Percentiles rank a stretch among this genome's conserved stretches.
phyloP scores from a whole-genome alignment of 2,888 invertebrate species.

The Phytoseiulus persimilis region DNA sequence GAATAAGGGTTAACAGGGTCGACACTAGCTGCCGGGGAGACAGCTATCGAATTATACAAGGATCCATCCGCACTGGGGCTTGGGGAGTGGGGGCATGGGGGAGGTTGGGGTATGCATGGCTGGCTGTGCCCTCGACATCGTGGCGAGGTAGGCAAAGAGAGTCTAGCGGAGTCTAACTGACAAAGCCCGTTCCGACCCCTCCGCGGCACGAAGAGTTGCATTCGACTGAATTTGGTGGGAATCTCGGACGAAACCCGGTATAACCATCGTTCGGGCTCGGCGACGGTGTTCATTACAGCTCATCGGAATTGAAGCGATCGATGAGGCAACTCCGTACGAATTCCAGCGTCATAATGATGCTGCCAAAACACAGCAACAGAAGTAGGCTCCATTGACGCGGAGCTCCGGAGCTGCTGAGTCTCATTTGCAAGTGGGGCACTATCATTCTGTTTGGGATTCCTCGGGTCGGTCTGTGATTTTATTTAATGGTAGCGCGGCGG shows the following conservation, averaged over 20 bases:
- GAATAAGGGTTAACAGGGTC: slow-evolving; percentile 37
- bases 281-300: not conserved
- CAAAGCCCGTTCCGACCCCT: not conserved
- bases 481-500: slow-evolving; percentile 5
- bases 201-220: not conserved
- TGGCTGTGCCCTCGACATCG: not conserved
- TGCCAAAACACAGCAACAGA: not conserved
- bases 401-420: not conserved
- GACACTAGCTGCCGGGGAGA: slow-evolving; percentile 9
- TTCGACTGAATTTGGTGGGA: not conserved
- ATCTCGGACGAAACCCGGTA: not conserved
- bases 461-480: not conserved
- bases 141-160: not conserved
- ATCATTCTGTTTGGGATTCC: slow-evolving; percentile 5
- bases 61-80: not conserved
- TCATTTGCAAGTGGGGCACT: not conserved
- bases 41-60: slow-evolving; percentile 29
- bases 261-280: not conserved
- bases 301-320: not conserved
- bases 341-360: not conserved
- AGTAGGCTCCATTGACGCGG: not conserved
- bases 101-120: not conserved
- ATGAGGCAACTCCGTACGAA: not conserved
- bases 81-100: too few species aligned
- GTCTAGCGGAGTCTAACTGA: not conserved